Evolutionary conservation across 2,888 invertebrate species (phyloP).

Genomic region (Rhynchonema sp.): DNA sequence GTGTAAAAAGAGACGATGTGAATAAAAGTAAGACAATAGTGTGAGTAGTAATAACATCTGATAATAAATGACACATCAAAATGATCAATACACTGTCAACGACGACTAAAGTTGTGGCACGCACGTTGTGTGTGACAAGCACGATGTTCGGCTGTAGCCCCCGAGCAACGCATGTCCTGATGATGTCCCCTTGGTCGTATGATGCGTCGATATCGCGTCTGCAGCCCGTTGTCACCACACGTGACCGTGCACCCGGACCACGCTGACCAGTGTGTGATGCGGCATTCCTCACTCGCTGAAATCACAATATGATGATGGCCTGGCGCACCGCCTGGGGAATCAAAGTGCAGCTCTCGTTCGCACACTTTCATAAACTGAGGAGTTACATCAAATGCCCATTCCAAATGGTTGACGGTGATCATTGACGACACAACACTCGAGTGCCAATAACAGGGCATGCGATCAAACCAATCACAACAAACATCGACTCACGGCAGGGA

Average conservation of each 20-base stretch:
- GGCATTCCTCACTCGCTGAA: constrained; percentile 21
- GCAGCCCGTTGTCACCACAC: constrained; percentile 42
- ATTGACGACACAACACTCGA: too few relatives aligned
- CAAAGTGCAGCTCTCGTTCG: background rate
- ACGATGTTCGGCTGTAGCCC: background rate
- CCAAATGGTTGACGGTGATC: too few relatives aligned
- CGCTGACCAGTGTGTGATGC: constrained; percentile 33
- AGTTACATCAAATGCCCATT: too few relatives aligned
- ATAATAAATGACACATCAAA: too few relatives aligned
- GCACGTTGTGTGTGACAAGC: too few relatives aligned
- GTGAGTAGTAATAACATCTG: too few relatives aligned
- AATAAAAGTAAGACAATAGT: too few relatives aligned
- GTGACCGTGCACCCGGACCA: constrained; percentile 36
- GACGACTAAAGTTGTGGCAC: too few relatives aligned
- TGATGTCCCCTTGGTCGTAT: background rate
- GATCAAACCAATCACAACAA: background rate
- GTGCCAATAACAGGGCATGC: background rate
- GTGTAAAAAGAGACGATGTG: too few relatives aligned
- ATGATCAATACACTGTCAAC: too few relatives aligned
- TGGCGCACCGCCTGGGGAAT: background rate
- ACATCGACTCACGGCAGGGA: constrained; percentile 24
- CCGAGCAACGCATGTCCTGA: background rate
- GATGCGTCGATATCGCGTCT: constrained; percentile 37
- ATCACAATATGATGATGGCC: background rate
- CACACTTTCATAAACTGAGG: too few relatives aligned